These are phyloP conservation scores for Amblyteles armatorius DNA, from an alignment of 2,888 invertebrate genomes.

Conservation along the genomic window DNA sequence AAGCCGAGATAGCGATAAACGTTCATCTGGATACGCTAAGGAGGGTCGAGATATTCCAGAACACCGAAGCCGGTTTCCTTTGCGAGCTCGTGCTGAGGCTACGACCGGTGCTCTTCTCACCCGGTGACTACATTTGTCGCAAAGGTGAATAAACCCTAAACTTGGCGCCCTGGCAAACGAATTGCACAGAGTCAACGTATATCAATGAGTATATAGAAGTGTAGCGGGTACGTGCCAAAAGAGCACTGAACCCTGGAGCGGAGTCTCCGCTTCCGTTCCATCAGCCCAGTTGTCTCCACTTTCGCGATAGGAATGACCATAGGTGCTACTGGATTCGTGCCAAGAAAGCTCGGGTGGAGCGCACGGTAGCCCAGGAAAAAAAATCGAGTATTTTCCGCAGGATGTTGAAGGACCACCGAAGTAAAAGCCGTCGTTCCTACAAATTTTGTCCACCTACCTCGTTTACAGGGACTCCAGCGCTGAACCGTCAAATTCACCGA, in stretches of 20 bases:
- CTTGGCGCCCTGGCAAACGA: too few species aligned
- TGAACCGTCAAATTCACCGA: conserved; percentile 36
- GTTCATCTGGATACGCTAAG: conserved; percentile 99
- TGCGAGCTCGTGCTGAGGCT: conserved; percentile 98
- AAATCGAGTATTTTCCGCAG: conserved; percentile 49
- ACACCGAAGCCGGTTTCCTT: conserved; percentile 99
- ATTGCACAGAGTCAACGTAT: background rate
- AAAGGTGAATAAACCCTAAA: conserved; percentile 90
- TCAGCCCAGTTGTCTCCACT: conserved; percentile 30
- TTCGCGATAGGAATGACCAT: conserved; percentile 38
- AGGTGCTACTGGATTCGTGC: conserved; percentile 57
- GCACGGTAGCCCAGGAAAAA: conserved; percentile 24
- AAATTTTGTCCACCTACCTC: background rate
- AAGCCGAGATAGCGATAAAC: conserved; percentile 99
- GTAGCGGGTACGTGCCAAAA: conserved; percentile 19
- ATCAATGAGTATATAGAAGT: conserved; percentile 9
- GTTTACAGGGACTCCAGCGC: conserved; percentile 11
- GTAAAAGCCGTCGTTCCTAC: background rate
- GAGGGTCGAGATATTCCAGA: conserved; percentile 99
- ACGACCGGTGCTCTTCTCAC: conserved; percentile 98
- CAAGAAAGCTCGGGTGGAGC: conserved; percentile 51
- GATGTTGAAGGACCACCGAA: conserved; percentile 47
- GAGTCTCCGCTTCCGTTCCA: conserved; percentile 28
- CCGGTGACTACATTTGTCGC: conserved; percentile 99
- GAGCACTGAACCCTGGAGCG: conserved; percentile 15